Evolutionary conservation across 2,888 invertebrate species (phyloP), one percentile per base, ranked within the genome.

Genomic region (Rhogogaster chlorosoma): DNA sequence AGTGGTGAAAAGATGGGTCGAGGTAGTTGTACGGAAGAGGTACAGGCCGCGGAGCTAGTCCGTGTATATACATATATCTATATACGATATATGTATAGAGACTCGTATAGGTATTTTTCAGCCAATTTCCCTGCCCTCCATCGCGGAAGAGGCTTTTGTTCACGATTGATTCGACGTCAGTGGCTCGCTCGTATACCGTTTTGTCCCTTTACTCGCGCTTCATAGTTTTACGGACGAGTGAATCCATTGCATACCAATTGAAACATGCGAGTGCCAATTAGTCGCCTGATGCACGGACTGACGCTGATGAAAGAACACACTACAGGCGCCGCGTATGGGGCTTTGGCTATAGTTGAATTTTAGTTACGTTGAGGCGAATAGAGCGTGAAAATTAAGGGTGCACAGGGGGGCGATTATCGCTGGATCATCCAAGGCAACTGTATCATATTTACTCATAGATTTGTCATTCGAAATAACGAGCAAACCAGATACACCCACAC

Each of bases 181-280:
- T 77, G 49, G 53, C 77, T 77, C 53, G 77, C 29, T 77, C 32
- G 53, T 77, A n/a, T n/a, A 29, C 53, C 77, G 29, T 77, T 53
- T 53, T 29, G 49, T 53, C 53, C 71, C 71, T 36, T 71, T 38
- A 42, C 71, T 38, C 42, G 71, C n/a, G 71, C 71, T 71, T 70
- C 32, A 36, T 75, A 42, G 75, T 75, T 75, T 75, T 75, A 75
- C 75, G 75, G 45, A 9, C 80, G 61, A 36, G 80, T 38, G 36
- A 49, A 32, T 57, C 61, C 80, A 49, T 61, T 61, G 49, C 80
- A 36, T 49, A 38, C 61, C 61, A 57, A 80, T 80, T 80, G 61
- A 80, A 80, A 61, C 80, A 80, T 36, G 61, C 80, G 57, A 61
- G 61, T 36, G 49, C 80, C 61, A 80, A 80, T 80, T 38, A 80